Evolutionary conservation across 2,888 invertebrate species (phyloP).

Genomic region (Alentia gelatinosa): DNA sequence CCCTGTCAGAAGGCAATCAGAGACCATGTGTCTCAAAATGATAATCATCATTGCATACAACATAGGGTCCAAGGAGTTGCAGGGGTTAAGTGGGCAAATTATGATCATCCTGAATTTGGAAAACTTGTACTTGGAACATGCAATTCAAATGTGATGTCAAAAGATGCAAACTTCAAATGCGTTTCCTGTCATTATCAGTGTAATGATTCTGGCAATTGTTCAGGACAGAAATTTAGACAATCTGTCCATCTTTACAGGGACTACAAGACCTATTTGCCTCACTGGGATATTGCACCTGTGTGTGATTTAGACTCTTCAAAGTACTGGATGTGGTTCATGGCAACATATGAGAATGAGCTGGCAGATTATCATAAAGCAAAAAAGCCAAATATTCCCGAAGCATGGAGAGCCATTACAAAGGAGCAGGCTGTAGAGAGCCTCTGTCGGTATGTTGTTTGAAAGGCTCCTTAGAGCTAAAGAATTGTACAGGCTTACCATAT

Average conservation of each 20-base stretch:
- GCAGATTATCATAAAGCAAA: background rate
- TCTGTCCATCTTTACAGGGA: background rate
- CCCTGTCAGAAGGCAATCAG: background rate
- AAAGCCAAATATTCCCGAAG: background rate
- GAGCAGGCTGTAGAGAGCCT: background rate
- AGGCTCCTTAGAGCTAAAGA: too few species aligned
- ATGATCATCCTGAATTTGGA: background rate
- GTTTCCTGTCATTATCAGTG: too few species aligned
- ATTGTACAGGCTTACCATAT: too few species aligned
- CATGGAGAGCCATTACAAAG: background rate
- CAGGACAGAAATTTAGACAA: too few species aligned
- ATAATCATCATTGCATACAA: background rate
- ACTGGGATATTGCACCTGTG: background rate
- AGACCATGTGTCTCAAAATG: background rate
- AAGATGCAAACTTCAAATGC: background rate
- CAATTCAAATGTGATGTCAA: background rate
- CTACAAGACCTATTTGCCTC: background rate
- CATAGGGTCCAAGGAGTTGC: background rate
- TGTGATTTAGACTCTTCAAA: background rate
- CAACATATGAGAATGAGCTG: background rate
- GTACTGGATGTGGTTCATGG: slow-evolving; percentile 16
- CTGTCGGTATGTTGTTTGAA: too few species aligned
- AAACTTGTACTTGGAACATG: background rate
- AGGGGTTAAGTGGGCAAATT: background rate
- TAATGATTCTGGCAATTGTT: too few species aligned